Base-by-base conservation (phyloP, 1,140 invertebrate genomes). In the Nomia melanderi region DNA sequence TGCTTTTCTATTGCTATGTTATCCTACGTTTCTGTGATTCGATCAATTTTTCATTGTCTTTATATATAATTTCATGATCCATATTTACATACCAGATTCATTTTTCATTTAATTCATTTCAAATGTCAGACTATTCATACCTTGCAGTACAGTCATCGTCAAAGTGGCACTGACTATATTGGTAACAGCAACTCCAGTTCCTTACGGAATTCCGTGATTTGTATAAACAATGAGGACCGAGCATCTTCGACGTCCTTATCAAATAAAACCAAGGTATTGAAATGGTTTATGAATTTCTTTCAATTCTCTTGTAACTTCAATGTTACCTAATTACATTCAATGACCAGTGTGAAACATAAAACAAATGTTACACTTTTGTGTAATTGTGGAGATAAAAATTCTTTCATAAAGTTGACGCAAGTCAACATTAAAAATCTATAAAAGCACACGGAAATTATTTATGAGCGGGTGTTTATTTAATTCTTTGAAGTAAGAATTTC, bases 251-350 rank as follows among this genome's bases (percentile, higher is more conserved):
- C 67, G 0, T 85, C 89, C 14, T 65, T 87, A 31, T 73, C 82
- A 1, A 79, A 72, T 2, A 82, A 86, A 11, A 71, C 79, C 12
- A 90, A 86, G 82, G 88, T 89, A 86, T 5, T 72, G 36, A 39
- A 59, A 47, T 57, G 53, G 12, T 29, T 39, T 33, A 17, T 7
- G 36, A 27, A 41, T 14, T 39, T 9, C 14, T 54, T 66, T 60
- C 14, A 33, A 33, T 59, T 50, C 1, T 39, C 57, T 54, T 53
- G n/a, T 54, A 7, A 27, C 17, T 54, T 9, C 12, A 25, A n/a
- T 20, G 17, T 54, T 20, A 27, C 3, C n/a, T 54, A 54, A 25
- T 54, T 27, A n/a, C n/a, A n/a, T n/a, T n/a, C n/a, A n/a, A n/a
- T n/a, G n/a, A n/a, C n/a, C n/a, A n/a, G n/a, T n/a, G n/a, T n/a